A percentile compares a stretch with the other conserved stretches of the same genome.
Conservation (phyloP, 2,113 vertebrate species). For the Prionailurus bengalensis region DNA sequence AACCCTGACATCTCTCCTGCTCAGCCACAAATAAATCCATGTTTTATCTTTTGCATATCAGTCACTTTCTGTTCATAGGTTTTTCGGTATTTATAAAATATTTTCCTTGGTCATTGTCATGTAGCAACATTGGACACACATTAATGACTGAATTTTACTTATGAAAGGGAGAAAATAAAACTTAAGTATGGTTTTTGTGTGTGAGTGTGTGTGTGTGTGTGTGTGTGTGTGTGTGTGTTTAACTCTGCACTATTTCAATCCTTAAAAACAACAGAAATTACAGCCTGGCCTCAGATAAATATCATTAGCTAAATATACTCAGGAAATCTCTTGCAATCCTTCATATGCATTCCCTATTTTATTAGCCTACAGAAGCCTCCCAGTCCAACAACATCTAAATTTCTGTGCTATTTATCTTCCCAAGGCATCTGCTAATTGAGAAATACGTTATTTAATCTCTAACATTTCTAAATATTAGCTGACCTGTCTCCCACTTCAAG, state of each 20-base stretch:
- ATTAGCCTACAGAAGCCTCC: constrained; percentile 48
- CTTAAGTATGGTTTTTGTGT: not conserved
- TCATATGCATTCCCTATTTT: not conserved
- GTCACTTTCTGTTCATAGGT: not conserved
- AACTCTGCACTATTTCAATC: constrained; percentile 54
- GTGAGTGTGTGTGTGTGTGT: too few species aligned
- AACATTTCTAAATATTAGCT: constrained; percentile 55
- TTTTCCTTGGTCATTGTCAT: not conserved
- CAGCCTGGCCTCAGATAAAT: constrained; percentile 64
- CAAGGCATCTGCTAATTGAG: not conserved
- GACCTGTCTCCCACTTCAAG: constrained; percentile 28
- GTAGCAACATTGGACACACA: constrained; percentile 61
- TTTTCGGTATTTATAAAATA: not conserved
- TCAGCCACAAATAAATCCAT: not conserved
- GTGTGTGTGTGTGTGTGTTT: too few species aligned
- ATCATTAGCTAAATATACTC: constrained; percentile 61
- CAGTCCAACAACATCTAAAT: not conserved
- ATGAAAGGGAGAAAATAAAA: not conserved
- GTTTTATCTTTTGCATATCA: constrained; percentile 24
- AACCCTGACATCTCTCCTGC: constrained; percentile 39
- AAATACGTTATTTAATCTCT: constrained; percentile 30
- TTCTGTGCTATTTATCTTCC: not conserved
- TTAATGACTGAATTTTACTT: constrained; percentile 65
- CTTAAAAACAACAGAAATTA: constrained; percentile 67
- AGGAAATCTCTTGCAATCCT: constrained; percentile 50